phyloP scores from a whole-genome alignment of 2,888 invertebrate genomes.

The Trilocha varians region DNA sequence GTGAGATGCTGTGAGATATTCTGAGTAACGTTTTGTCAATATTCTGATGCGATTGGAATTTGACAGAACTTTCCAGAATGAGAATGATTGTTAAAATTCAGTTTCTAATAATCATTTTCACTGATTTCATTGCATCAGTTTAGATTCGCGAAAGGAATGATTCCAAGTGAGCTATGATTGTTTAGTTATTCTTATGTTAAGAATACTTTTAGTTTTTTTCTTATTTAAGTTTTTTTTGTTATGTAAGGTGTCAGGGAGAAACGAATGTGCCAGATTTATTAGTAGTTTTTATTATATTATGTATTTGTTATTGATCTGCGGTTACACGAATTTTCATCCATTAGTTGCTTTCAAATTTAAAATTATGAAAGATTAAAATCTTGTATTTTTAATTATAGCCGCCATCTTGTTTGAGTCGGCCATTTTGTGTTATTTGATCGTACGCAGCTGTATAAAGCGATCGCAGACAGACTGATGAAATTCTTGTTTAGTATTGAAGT shows the following conservation, averaged over 20 bases:
- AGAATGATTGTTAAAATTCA: too few relatives aligned
- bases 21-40: too few relatives aligned
- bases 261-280: slow-evolving; percentile 54
- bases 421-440: too few relatives aligned
- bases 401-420: too few relatives aligned
- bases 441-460: not conserved
- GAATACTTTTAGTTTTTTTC: slow-evolving; percentile 55
- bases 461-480: not conserved
- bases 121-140: too few relatives aligned
- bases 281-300: slow-evolving; percentile 31
- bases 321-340: slow-evolving; percentile 17
- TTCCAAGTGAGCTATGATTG: not conserved
- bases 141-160: not conserved
- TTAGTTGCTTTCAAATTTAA: not conserved
- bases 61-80: too few relatives aligned
- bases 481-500: slow-evolving; percentile 13
- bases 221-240: slow-evolving; percentile 26
- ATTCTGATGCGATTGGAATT: too few relatives aligned
- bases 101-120: too few relatives aligned
- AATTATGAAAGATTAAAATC: too few relatives aligned
- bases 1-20: too few relatives aligned
- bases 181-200: slow-evolving; percentile 69
- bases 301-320: slow-evolving; percentile 47
- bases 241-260: slow-evolving; percentile 38
- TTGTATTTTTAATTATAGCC: too few relatives aligned